Percentiles rank a stretch among this genome's conserved stretches.
Conservation (phyloP, 2,797 vertebrate species). For the Chiloscyllium punctatum region DNA sequence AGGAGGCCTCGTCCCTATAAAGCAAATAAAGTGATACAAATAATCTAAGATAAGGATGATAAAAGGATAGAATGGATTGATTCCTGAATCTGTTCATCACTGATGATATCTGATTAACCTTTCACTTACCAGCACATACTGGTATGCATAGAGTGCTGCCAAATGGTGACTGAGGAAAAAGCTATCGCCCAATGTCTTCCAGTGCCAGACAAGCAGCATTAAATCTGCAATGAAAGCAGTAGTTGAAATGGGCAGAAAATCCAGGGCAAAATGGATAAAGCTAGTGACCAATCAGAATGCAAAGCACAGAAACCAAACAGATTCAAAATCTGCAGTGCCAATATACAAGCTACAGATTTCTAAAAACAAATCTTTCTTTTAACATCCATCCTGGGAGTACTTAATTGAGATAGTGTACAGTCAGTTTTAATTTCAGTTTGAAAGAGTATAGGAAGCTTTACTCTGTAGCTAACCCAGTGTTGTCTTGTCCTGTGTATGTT, state of each 20-base stretch:
- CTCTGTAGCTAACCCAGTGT: too few species aligned
- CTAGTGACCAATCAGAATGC: not conserved
- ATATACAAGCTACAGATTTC: not conserved
- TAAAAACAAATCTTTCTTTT: too few species aligned
- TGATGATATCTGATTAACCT: not conserved
- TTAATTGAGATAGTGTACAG: not conserved
- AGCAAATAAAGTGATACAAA: not conserved
- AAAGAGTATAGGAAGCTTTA: too few species aligned
- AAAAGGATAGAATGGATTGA: not conserved
- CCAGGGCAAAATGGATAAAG: not conserved
- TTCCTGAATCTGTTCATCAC: not conserved
- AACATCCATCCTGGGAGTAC: not conserved
- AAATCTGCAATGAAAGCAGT: constrained; percentile 55
- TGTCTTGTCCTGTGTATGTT: too few species aligned
- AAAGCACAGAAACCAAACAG: not conserved
- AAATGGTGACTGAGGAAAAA: constrained; percentile 75
- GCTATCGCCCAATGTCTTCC: constrained; percentile 70
- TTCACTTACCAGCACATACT: constrained; percentile 71
- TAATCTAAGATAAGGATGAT: not conserved
- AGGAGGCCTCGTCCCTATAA: constrained; percentile 65
- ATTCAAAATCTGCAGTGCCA: not conserved
- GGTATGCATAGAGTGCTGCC: constrained; percentile 76
- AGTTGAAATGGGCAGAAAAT: not conserved
- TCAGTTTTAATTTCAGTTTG: too few species aligned
- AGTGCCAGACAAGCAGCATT: constrained; percentile 65